Evolutionary conservation across 2,797 vertebrate species (phyloP).

Genomic region (Babyrousa celebensis): DNA sequence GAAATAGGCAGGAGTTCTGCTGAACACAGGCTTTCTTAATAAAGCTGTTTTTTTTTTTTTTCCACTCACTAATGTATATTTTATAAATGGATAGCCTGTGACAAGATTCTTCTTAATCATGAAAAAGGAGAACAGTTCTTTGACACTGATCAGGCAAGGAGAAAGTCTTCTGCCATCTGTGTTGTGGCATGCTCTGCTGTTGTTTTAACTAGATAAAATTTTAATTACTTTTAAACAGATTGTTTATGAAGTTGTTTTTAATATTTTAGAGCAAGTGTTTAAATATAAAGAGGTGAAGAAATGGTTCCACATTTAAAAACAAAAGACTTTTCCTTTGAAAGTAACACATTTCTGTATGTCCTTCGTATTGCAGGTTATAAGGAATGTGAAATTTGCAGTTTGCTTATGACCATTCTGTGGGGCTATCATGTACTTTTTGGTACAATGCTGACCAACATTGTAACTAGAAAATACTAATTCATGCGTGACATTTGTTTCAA

Average conservation of each 20-base stretch:
- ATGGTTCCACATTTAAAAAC: slow-evolving; percentile 71
- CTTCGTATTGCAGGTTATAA: neutral
- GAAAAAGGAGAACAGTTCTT: slow-evolving; percentile 70
- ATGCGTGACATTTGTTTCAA: slow-evolving; percentile 32
- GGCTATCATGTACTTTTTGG: neutral
- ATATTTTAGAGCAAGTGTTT: slow-evolving; percentile 79
- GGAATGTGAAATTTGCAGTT: slow-evolving; percentile 28
- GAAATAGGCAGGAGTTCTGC: slow-evolving; percentile 67
- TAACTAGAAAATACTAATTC: slow-evolving; percentile 66
- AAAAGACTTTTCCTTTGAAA: slow-evolving; percentile 75
- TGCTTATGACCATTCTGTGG: neutral
- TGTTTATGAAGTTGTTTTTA: slow-evolving; percentile 78
- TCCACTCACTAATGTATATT: neutral
- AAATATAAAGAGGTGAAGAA: slow-evolving; percentile 75
- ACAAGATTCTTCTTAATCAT: slow-evolving; percentile 69
- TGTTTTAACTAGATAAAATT: slow-evolving; percentile 84
- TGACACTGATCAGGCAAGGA: slow-evolving; percentile 74
- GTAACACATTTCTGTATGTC: slow-evolving; percentile 20
- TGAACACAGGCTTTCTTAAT: slow-evolving; percentile 57
- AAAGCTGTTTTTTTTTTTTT: slow-evolving; percentile 2
- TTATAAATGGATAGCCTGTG: slow-evolving; percentile 60
- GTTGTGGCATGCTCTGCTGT: slow-evolving; percentile 76
- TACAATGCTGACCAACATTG: neutral
- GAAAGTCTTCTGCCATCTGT: slow-evolving; percentile 81
- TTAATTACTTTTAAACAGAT: slow-evolving; percentile 82